Evolutionary conservation across 2,888 invertebrate species (phyloP).

Genomic region (Opisthograptis luteolata): DNA sequence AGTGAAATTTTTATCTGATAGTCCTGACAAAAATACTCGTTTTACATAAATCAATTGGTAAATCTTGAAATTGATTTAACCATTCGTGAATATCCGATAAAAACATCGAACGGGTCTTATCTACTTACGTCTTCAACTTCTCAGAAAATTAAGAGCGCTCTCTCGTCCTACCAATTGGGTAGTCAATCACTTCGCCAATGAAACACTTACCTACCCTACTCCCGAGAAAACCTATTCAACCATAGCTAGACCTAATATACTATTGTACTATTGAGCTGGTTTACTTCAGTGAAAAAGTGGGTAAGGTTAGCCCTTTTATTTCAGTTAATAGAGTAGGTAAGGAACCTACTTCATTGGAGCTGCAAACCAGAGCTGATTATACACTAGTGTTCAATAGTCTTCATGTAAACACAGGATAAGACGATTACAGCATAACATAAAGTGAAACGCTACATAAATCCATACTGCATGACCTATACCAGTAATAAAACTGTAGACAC

Average conservation of each 20-base stretch:
- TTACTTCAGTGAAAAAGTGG: background rate
- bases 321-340: too few relatives aligned
- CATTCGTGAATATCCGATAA: conserved; percentile 6
- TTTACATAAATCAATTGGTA: background rate
- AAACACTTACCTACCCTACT: conserved; percentile 33
- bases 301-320: too few relatives aligned
- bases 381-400: too few relatives aligned
- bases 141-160: conserved; percentile 36
- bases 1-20: too few relatives aligned
- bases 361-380: too few relatives aligned
- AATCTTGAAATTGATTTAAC: conserved; percentile 10
- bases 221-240: conserved; percentile 19
- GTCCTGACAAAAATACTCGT: background rate
- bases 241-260: conserved; percentile 4
- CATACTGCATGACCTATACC: too few relatives aligned
- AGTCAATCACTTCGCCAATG: conserved; percentile 38
- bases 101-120: conserved; percentile 21
- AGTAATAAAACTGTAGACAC: too few relatives aligned
- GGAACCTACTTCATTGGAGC: too few relatives aligned
- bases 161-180: conserved; percentile 33
- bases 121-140: conserved; percentile 21
- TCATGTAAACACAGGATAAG: too few relatives aligned
- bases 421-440: too few relatives aligned
- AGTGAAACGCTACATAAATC: too few relatives aligned
- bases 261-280: conserved; percentile 4